Evolutionary conservation across 2,113 vertebrate genomes (phyloP), one percentile per base, ranked within the genome.

Genomic region (Taxidea taxus): DNA sequence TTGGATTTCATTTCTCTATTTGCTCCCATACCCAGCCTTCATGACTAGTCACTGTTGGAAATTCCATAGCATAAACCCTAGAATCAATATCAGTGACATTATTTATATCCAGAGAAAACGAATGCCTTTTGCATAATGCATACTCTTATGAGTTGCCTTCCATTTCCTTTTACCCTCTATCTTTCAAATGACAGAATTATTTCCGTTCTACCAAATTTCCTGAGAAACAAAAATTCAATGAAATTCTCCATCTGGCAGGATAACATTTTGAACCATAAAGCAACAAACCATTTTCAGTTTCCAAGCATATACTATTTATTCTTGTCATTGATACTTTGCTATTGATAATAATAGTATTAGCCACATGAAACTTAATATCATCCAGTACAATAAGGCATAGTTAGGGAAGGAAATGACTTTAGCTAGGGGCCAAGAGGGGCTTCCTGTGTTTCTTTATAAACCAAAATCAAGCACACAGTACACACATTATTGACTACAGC

Each of bases 191-290:
- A 54, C 14, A 20, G 44, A 42, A 84, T 75, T 84, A 93, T 94
- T 89, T 64, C 21, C 80, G 60, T 90, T 90, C 29, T 72, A 58
- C 11, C 42, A 91, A 75, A 91, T 94, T 94, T 96, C 86, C 84
- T 90, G 68, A 58, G 64, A 95, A 98, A 81, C 51, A 37, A 90
- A 98, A 94, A 72, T 31, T 77, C 78, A 91, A 39, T 90, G 74
- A 93, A 82, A 62, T 87, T 88, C 87, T 89, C 70, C 96, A 95
- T 78, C 60, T 97, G 97, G 68, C 7, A 83, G 86, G 49, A 83
- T 81, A 97, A 96, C 51, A 97, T 95, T 96, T 97, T 97, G 91
- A 97, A 97, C 86, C 39, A 75, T 81, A 42, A 77, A 42, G 23
- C 70, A 94, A 74, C n/a, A 90, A 85, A 72, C 21, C 7, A 31